Evolutionary conservation across 2,113 vertebrate species (phyloP), one percentile per base, ranked within the genome.

Genomic region (Ictalurus furcatus): DNA sequence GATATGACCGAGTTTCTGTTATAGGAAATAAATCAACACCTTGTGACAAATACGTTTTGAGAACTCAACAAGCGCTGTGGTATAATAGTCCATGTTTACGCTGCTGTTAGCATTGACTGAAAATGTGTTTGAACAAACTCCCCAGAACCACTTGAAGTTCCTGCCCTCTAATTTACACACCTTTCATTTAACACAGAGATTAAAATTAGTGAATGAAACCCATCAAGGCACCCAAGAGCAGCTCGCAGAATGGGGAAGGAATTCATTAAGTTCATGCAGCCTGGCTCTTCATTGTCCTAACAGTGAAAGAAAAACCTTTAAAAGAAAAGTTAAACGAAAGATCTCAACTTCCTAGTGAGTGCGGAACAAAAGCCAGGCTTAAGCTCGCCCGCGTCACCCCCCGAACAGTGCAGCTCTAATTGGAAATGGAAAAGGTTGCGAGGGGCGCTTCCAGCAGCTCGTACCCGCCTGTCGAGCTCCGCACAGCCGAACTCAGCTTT

Each of bases 341-440:
- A 88, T 91, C 90, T 89, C 71, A 85, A 93, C 88, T 93, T 92
- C 91, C 93, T 90, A 93, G 92, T 71, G 79, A 85, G 91, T 86
- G 74, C 79, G 84, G 85, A 88, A 93, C 90, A 94, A 93, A 91
- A 94, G 91, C 86, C 92, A 89, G 88, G 93, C 89, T 94, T 93
- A 93, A 91, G 91, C 89, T 87, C 84, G 3, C 83, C 86, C 71
- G 87, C 84, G 74, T 85, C 61, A 71, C 84, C 87, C 89, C 89
- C 90, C 30, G 85, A 92, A 89, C 91, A 92, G 88, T 90, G 91
- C 90, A 92, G 71, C 92, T 94, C 93, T 92, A 91, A 94, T 92
- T 94, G 93, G 91, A 94, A 91, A 87, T 83, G 88, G 93, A 95
- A 87, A 92, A 91, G 90, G 90, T 92, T 92, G 87, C 88, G 92